Evolutionary conservation across 1,140 invertebrate species (phyloP), one percentile per base, ranked within the genome.

Genomic region (Drosophila pectinifera): DNA sequence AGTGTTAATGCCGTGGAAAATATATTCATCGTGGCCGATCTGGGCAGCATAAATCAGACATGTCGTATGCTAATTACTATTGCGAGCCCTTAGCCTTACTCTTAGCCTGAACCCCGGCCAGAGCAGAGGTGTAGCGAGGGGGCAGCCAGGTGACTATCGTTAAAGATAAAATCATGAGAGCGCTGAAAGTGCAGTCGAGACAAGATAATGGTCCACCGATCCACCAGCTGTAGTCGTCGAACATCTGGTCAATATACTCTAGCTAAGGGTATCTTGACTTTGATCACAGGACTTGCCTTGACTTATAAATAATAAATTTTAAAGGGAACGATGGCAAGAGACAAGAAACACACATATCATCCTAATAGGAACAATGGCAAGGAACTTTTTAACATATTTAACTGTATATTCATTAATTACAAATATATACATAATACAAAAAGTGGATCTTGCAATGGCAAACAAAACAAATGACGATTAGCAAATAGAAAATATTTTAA

Each of bases 41-140:
- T 51, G 45, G 38, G 24, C 59, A 75, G 73, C 73, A 75, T 75
- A 75, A 75, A 75, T 75, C 73, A 75, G 26, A 24, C 20, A 43
- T 73, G 69, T 73, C 56, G 31, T 61, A 73, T 73, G 69, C 68
- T 51, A 73, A 73, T 73, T 70, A 41, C 24, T 24, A 53, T 36
- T 36, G 20, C 49, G 18, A 51, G 34, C 58, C 22, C 20, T 11
- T 22, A 13, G 62, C 57, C 16, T 16, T 16, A 42, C 8, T 36
- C 20, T 31, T 13, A 67, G 16, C 22, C 58, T 31, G 7, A 31
- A 31, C 28, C 28, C 28, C 28, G 28, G 8, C 28, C 7, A 26
- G 24, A 5, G 24, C 24, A 26, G 24, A 26, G 24, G 24, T 26
- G 24, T 5, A 26, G 4, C 24, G 3, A 31, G 28, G 10, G 28